Evolutionary conservation across 2,113 vertebrate genomes (phyloP), one percentile per base, ranked within the genome.

Genomic region (Scatophagus argus): DNA sequence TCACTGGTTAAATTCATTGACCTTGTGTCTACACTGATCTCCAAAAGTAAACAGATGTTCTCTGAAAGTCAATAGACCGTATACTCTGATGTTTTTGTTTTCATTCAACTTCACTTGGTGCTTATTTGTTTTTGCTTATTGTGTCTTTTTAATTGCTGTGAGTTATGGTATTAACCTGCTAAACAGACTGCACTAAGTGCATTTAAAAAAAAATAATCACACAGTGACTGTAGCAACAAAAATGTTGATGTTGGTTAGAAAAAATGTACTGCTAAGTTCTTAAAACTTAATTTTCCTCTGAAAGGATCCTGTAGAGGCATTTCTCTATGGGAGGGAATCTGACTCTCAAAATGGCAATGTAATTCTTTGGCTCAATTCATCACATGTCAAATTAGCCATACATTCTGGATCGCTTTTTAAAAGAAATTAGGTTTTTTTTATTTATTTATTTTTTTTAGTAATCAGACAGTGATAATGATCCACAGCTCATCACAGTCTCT

Each of bases 21-120:
- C 81, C 78, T 71, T 43, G 44, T 47, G 43, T 36, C 60, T 23
- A 2, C 17, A 51, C 71, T 79, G 64, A 82, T 77, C 74, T 80
- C 56, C 17, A 16, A 60, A 60, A 69, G 79, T 75, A 81, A 84
- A 83, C 21, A 81, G 25, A 74, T 6, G 3, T 10, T 39, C 54
- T 61, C 9, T 63, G 46, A n/a, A 21, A 23, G 5, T 66, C 72
- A 77, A 54, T 54, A 66, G 62, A 31, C 21, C 12, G 23, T 38
- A 25, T 46, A 44, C 44, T 46, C 43, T 63, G 34, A 19, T 13
- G 16, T 6, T 41, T n/a, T 13, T 32, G 25, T 65, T 27, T 64
- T 25, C 17, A 11, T 27, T 13, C n/a, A n/a, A 16, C 2, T n/a
- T 29, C 16, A 29, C 7, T 9, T n/a, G 39, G 1, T 41, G 1